Conservation (phyloP, 2,888 invertebrate genomes). For the Ellobium chinense region DNA sequence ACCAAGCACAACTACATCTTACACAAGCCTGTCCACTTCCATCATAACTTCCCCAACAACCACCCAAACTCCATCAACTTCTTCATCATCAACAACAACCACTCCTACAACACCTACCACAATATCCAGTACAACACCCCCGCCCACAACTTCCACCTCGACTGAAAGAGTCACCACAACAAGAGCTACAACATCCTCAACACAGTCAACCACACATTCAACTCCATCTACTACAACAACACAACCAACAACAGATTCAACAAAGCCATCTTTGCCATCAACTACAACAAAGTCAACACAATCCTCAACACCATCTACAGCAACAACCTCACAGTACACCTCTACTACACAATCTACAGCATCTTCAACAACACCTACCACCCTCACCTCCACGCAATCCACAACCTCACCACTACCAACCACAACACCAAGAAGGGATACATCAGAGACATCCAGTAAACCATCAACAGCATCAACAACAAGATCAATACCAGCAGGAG, state of each 20-base stretch:
- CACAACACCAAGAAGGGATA: too few species aligned
- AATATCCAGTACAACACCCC: too few species aligned
- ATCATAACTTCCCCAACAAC: slow-evolving; percentile 8
- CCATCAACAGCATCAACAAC: too few species aligned
- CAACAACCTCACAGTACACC: not conserved
- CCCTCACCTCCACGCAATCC: not conserved
- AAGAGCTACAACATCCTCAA: too few species aligned
- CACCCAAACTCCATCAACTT: too few species aligned
- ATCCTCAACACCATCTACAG: not conserved
- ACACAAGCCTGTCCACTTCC: not conserved
- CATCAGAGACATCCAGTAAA: too few species aligned
- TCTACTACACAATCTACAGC: not conserved
- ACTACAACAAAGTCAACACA: not conserved
- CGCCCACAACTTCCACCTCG: too few species aligned
- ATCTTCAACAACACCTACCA: not conserved
- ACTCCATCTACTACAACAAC: not conserved
- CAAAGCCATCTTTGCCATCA: not conserved
- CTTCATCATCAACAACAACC: too few species aligned
- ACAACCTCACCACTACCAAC: not conserved
- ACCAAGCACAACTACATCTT: not conserved
- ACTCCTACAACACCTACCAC: too few species aligned
- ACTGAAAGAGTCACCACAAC: too few species aligned
- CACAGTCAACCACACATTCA: not conserved
- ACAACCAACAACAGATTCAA: too few species aligned
- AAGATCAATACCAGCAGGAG: too few species aligned